Evolutionary conservation across 1,140 invertebrate species (phyloP).

Genomic region (Gryon sp.): DNA sequence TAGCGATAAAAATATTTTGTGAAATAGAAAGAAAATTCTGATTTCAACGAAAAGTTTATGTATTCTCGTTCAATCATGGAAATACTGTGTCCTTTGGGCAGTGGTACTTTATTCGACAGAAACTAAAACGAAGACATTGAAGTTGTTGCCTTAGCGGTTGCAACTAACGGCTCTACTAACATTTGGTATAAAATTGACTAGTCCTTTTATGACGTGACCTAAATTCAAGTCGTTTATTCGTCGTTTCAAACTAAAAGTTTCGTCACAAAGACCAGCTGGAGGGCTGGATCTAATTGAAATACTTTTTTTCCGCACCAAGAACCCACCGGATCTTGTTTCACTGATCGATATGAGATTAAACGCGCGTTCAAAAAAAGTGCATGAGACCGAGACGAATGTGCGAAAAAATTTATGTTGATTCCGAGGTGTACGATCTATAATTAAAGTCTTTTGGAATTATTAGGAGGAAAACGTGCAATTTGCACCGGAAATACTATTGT

Average conservation of each 20-base stretch:
- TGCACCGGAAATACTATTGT: conserved; percentile 22
- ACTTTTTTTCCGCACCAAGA: conserved; percentile 29
- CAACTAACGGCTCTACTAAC: neutral
- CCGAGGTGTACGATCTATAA: conserved; percentile 4
- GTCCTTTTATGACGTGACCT: neutral
- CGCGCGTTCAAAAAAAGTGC: conserved; percentile 13
- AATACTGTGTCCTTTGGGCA: too few species aligned
- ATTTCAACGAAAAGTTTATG: too few species aligned
- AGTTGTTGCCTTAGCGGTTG: neutral
- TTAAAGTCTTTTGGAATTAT: conserved; percentile 22
- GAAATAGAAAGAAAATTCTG: too few species aligned
- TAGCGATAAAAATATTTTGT: too few species aligned
- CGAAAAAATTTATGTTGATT: conserved; percentile 43
- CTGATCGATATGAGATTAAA: conserved; percentile 37
- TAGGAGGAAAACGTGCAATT: conserved; percentile 30
- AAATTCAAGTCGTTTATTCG: neutral
- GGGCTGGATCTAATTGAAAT: conserved; percentile 12
- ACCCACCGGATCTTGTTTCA: conserved; percentile 40
- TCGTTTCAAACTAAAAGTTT: neutral
- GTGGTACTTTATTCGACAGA: too few species aligned
- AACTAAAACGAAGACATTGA: too few species aligned
- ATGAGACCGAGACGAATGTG: conserved; percentile 32
- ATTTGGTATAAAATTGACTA: neutral
- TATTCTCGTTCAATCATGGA: too few species aligned
- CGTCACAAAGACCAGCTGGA: conserved; percentile 3